Base-by-base conservation (phyloP, 2,797 vertebrate genomes). In the Coracias cyanogaster region DNA sequence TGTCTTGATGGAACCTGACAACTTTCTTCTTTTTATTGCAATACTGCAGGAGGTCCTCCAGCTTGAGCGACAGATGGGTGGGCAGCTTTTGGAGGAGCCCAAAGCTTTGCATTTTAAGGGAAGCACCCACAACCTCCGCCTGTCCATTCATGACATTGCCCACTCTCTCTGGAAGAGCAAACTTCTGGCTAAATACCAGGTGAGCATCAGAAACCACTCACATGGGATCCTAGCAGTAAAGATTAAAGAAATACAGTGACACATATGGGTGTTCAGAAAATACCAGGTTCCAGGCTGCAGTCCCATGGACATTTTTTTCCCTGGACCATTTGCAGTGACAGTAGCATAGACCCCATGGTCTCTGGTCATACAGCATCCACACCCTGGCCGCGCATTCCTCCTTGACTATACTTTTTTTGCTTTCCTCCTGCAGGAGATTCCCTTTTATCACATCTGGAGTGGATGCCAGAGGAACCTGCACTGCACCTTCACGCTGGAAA, bases 111-210 rank as follows among this genome's bases (percentile, higher is more conserved):
- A 98, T 98, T 99, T 99, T 96, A 99, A 99, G 97, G 99, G 99
- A 97, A 99, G 99, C 97, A 99, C 98, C 92, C 99, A 99, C 97
- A 99, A 99, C 97, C 98, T 99, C 94, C 99, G 99, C 92, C 98
- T 99, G 18, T 99, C 99, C n/a, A 98, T 99, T 93, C 99, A 99
- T 3, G 99, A 99, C 17, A 97, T 99, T 29, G 97, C 99, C 52
- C 99, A 99, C 97, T 98, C 98, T 4, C 97, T 99, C 94, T 99
- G 99, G 99, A 99, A 99, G 97, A 99, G 99, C 98, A 99, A 99
- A 96, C 96, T 99, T 55, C 97, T 99, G 83, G 99, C 99, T 81
- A 99, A 99, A 96, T 99, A 99, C 96, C 99, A 99, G 99, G 99
- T 99, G 93, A 96, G 95, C 15, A 41, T 28, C 37, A 49, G 16